These are phyloP conservation scores for Glyphotaelius pellucidus DNA, from an alignment of 2,888 invertebrate genomes.

Conservation along the genomic window DNA sequence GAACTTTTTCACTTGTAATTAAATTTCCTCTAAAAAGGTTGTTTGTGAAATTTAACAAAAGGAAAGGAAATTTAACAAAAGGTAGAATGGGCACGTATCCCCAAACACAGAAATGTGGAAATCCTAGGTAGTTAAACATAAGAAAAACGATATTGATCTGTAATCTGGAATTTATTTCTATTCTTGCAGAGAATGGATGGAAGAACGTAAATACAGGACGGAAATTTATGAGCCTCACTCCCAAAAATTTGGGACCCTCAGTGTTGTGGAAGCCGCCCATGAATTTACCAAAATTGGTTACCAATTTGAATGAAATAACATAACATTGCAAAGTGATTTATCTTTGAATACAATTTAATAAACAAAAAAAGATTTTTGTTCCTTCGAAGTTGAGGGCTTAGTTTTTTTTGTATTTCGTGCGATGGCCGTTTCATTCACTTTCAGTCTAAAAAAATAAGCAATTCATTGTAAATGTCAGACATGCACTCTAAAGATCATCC, in stretches of 20 bases:
- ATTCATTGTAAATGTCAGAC: no score
- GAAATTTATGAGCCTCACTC: not conserved
- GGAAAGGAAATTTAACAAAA: not conserved
- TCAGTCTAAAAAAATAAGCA: no score
- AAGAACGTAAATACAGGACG: not conserved
- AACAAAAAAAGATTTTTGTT: not conserved
- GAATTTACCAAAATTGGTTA: slow-evolving; percentile 32
- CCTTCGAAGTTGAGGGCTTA: no score
- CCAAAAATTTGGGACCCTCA: not conserved
- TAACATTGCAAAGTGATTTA: not conserved
- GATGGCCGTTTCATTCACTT: no score
- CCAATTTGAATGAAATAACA: not conserved
- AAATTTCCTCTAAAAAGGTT: not conserved
- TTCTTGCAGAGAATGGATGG: slow-evolving; percentile 49
- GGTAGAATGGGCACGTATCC: not conserved
- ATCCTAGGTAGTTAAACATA: not conserved
- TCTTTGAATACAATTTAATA: not conserved
- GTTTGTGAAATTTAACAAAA: not conserved
- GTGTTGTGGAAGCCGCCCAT: slow-evolving; percentile 54
- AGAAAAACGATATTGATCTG: not conserved
- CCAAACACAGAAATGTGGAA: not conserved
- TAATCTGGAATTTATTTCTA: not conserved
- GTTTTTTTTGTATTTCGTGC: no score
- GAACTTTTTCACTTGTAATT: no score
- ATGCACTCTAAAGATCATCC: no score